phyloP scores from a whole-genome alignment of 2,797 vertebrate genomes.

The Spinus olivaceus region DNA sequence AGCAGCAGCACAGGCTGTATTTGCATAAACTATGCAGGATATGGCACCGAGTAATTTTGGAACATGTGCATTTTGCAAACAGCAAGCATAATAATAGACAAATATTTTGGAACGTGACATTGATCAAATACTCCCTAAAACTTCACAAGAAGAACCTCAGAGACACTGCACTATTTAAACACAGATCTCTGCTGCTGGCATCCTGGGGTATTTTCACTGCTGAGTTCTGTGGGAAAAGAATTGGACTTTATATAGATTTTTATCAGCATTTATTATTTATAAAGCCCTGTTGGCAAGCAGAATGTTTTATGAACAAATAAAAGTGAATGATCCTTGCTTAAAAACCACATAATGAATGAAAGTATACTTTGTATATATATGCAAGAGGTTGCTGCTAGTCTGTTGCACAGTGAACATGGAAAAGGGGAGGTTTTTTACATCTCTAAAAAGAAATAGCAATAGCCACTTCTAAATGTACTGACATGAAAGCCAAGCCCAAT shows the following conservation, averaged over 20 bases:
- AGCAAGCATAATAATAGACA: not conserved
- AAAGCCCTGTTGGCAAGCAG: constrained; percentile 39
- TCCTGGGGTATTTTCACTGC: not conserved
- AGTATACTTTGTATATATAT: not conserved
- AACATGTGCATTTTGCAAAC: not conserved
- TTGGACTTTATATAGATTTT: constrained; percentile 48
- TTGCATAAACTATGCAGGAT: constrained; percentile 41
- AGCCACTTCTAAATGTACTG: not conserved
- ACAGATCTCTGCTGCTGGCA: not conserved
- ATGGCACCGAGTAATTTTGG: not conserved
- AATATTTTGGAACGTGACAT: not conserved
- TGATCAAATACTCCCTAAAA: constrained; percentile 12
- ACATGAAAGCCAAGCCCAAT: not conserved
- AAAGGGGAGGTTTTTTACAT: not conserved
- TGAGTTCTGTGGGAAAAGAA: constrained; percentile 35
- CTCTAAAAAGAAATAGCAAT: not conserved
- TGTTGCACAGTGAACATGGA: not conserved
- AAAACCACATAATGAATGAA: constrained; percentile 45
- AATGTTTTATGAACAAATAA: constrained; percentile 44
- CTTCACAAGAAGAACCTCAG: not conserved
- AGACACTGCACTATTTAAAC: not conserved
- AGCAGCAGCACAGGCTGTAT: not conserved
- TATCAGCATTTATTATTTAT: constrained; percentile 63
- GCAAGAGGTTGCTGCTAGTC: not conserved
- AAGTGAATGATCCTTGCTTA: constrained; percentile 25